Evolutionary conservation across 2,888 invertebrate genomes (phyloP).

Genomic region (Parelbella ahira): DNA sequence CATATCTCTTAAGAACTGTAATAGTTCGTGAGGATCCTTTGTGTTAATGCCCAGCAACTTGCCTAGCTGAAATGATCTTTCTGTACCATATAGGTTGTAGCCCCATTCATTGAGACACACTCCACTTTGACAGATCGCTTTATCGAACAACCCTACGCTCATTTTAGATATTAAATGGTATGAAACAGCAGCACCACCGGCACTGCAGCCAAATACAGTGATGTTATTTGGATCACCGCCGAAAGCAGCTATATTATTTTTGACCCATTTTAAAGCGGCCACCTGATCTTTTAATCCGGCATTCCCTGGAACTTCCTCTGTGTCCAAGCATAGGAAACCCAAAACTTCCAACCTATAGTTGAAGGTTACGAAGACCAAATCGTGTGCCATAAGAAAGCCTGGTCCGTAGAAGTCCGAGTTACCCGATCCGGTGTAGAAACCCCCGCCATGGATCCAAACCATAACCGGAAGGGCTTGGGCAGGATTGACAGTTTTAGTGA

Average conservation of each 20-base stretch:
- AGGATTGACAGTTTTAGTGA: constrained; percentile 58
- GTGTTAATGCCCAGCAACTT: constrained; percentile 63
- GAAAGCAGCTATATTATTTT: constrained; percentile 60
- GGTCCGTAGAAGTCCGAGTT: constrained; percentile 73
- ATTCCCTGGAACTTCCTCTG: constrained; percentile 69
- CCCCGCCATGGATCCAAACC: constrained; percentile 77
- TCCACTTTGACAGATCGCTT: constrained; percentile 76
- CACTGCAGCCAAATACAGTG: constrained; percentile 74
- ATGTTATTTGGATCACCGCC: constrained; percentile 65
- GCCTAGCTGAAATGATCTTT: constrained; percentile 67
- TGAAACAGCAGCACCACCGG: constrained; percentile 62
- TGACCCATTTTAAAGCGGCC: constrained; percentile 72
- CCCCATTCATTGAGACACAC: constrained; percentile 70
- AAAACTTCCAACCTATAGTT: constrained; percentile 74
- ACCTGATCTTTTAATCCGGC: constrained; percentile 75
- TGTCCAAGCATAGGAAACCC: constrained; percentile 70
- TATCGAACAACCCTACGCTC: constrained; percentile 64
- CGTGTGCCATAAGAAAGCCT: constrained; percentile 66
- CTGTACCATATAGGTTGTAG: constrained; percentile 52
- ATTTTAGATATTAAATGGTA: constrained; percentile 64
- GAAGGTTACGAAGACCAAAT: constrained; percentile 66
- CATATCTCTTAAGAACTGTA: constrained; percentile 51
- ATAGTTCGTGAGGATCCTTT: constrained; percentile 52
- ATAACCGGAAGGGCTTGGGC: constrained; percentile 53
- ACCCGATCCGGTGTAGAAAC: constrained; percentile 73